Evolutionary conservation across 2,113 vertebrate genomes (phyloP), one percentile per base, ranked within the genome.

Genomic region (Eurystomus gularis): DNA sequence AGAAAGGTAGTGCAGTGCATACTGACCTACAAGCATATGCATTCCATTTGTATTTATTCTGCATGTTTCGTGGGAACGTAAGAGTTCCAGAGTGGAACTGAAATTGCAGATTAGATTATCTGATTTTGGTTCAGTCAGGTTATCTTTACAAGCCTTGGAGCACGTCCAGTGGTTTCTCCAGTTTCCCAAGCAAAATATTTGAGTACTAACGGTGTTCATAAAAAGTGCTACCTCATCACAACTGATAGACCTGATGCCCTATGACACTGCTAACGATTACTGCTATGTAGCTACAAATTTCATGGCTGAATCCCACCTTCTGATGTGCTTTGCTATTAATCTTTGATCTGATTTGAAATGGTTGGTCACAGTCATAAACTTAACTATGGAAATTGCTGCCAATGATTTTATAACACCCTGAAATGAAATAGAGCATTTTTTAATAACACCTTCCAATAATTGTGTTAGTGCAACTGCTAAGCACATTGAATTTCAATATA

Each of bases 331-430:
- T 93, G 54, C 42, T 89, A 71, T 88, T 94, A 95, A 93, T 96
- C 78, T 92, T 91, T 93, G 77, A 87, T 87, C 72, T 96, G 11
- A 78, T 92, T 81, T 85, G 80, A 97, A 95, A 80, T 7, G 49
- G 88, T 62, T 97, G 68, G 95, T 90, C 85, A 90, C 71, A 92
- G 83, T 79, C 57, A 90, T 87, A 96, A 97, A 94, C 52, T 82
- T 93, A 96, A 83, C 62, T 87, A 55, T 61, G 69, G 31, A 23
- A 94, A 76, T 83, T 92, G 55, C 52, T 54, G n/a, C 60, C 44
- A 96, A 76, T 82, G 82, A 87, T 92, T 97, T 77, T 95, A 88
- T 79, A 86, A 79, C 58, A 65, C 26, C 72, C 28, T 86, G 66
- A 87, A 83, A 42, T 78, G 20, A 93, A 82, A 93, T 49, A 52